phyloP scores from a whole-genome alignment of 2,797 vertebrate species.

The Nasua narica region DNA sequence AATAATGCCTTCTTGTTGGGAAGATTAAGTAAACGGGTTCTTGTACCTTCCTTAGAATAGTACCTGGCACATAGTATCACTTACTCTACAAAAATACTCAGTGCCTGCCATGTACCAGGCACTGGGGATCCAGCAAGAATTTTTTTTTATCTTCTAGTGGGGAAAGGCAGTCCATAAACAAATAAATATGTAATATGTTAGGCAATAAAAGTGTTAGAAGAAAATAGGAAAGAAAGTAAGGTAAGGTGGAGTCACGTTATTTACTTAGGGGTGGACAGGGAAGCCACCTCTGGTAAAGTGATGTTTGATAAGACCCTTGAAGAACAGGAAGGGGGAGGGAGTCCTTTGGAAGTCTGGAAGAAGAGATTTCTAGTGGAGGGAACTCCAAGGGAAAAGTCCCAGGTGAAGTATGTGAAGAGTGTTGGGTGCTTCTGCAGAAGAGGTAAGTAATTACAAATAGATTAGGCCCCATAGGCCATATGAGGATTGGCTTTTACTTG shows the following conservation, averaged over 20 bases:
- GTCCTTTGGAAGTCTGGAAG: not conserved
- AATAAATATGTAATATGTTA: not conserved
- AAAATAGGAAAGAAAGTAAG: not conserved
- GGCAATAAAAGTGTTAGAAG: not conserved
- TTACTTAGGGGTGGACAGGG: not conserved
- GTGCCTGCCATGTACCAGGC: not conserved
- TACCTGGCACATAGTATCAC: not conserved
- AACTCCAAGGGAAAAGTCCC: not conserved
- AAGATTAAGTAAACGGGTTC: not conserved
- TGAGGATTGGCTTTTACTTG: not conserved
- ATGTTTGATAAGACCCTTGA: not conserved
- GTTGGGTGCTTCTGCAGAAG: not conserved
- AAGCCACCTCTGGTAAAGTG: not conserved
- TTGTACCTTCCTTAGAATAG: not conserved
- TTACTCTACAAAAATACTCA: not conserved
- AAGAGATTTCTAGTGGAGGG: not conserved
- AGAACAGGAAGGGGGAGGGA: not conserved
- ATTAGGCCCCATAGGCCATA: not conserved
- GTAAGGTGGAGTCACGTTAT: not conserved
- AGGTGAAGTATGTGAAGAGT: not conserved
- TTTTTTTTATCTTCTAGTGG: not conserved
- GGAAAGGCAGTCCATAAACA: not conserved
- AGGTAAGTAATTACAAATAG: not conserved
- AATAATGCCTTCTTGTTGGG: not conserved
- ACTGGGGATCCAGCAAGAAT: not conserved